These are phyloP conservation scores for Melinaea marsaeus DNA, from an alignment of 2,888 invertebrate species.

Conservation along the genomic window DNA sequence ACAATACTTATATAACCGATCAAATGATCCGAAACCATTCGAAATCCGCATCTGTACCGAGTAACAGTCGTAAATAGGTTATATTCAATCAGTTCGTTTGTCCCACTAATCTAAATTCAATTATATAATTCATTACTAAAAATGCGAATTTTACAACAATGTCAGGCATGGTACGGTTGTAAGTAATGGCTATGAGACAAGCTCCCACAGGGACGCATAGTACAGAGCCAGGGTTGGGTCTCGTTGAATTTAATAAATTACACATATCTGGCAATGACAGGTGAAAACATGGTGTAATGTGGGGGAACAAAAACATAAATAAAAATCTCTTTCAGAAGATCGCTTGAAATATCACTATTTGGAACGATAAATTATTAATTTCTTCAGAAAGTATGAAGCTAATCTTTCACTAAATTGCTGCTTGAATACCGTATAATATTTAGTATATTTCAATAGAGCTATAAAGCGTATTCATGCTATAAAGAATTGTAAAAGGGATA, in stretches of 20 bases:
- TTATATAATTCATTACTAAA: background rate
- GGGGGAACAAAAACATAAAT: constrained; percentile 12
- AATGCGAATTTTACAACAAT: constrained; percentile 13
- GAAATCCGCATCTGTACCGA: background rate
- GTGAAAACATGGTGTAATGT: constrained; percentile 20
- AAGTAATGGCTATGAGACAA: constrained; percentile 23
- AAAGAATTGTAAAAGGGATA: background rate
- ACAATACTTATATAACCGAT: constrained; percentile 4
- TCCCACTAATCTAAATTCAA: background rate
- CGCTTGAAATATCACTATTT: too few relatives aligned
- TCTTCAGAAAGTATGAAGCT: too few relatives aligned
- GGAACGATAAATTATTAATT: too few relatives aligned
- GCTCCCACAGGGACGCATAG: constrained; percentile 15
- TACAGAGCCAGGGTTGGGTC: constrained; percentile 14
- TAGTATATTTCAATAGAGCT: too few relatives aligned
- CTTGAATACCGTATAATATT: too few relatives aligned
- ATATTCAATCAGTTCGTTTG: background rate
- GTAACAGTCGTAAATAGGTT: background rate
- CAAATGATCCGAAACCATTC: background rate
- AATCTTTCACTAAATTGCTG: too few relatives aligned
- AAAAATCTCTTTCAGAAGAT: constrained; percentile 6
- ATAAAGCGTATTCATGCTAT: too few relatives aligned
- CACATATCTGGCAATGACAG: constrained; percentile 20
- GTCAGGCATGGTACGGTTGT: constrained; percentile 17
- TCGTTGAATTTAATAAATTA: constrained; percentile 25